A percentile compares a stretch with the other conserved stretches of the same genome.
phyloP scores from a whole-genome alignment of 2,797 vertebrate genomes.

The Luscinia luscinia region DNA sequence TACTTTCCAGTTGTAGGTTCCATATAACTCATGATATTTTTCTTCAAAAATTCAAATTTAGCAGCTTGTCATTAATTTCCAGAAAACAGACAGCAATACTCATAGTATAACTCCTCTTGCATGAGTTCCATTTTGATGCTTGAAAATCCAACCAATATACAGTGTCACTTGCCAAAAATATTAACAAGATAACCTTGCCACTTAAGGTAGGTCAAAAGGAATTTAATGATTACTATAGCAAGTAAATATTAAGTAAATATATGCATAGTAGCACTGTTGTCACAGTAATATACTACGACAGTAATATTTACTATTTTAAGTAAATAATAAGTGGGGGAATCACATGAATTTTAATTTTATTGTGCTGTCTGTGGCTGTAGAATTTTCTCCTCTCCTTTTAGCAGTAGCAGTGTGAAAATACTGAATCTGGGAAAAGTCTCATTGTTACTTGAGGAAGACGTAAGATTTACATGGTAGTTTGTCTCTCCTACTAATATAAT shows the following conservation, averaged over 20 bases:
- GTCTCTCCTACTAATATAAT: not conserved
- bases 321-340: not conserved
- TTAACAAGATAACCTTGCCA: not conserved
- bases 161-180: not conserved
- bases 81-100: not conserved
- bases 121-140: not conserved
- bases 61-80: not conserved
- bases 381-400: not conserved
- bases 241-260: not conserved
- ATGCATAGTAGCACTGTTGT: not conserved
- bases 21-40: not conserved
- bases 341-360: not conserved
- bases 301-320: not conserved
- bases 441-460: not conserved
- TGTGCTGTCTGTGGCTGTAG: not conserved
- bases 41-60: not conserved
- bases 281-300: not conserved
- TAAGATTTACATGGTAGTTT: not conserved
- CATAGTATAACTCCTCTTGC: not conserved
- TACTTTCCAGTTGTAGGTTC: not conserved
- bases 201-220: not conserved
- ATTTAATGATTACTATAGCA: not conserved
- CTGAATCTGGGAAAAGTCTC: not conserved
- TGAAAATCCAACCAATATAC: not conserved
- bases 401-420: not conserved